These are phyloP conservation scores for Morpho achilles DNA, from an alignment of 2,888 invertebrate species.

Conservation along the genomic window DNA sequence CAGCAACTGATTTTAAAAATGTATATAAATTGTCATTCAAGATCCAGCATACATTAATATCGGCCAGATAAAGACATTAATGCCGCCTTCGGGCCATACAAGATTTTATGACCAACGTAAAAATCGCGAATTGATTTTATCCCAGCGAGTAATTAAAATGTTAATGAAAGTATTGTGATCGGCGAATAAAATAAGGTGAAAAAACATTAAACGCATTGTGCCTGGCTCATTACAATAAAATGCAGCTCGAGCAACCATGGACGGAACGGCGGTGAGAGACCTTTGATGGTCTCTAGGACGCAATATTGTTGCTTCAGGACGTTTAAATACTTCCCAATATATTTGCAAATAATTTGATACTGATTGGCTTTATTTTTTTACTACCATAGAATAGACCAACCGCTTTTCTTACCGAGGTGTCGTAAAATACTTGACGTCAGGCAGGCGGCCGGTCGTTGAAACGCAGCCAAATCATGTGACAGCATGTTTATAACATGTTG, in stretches of 20 bases:
- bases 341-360: no score
- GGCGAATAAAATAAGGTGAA: conserved; percentile 31
- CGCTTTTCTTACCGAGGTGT: no score
- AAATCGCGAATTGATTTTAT: conserved; percentile 53
- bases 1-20: conserved; percentile 12
- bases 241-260: conserved; percentile 16
- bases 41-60: conserved; percentile 29
- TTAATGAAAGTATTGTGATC: conserved; percentile 49
- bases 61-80: conserved; percentile 41
- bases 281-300: neutral
- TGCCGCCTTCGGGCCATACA: conserved; percentile 30
- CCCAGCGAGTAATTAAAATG: conserved; percentile 59
- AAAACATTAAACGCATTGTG: conserved; percentile 31
- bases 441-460: no score
- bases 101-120: conserved; percentile 35
- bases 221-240: conserved; percentile 29
- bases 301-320: no score
- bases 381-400: no score
- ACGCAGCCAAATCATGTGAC: no score
- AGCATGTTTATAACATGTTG: no score
- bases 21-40: conserved; percentile 31
- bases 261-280: conserved; percentile 3
- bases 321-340: no score
- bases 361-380: no score
- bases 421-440: no score